Base-by-base conservation (phyloP, 2,888 invertebrate genomes). In the Thymelicus lineola region DNA sequence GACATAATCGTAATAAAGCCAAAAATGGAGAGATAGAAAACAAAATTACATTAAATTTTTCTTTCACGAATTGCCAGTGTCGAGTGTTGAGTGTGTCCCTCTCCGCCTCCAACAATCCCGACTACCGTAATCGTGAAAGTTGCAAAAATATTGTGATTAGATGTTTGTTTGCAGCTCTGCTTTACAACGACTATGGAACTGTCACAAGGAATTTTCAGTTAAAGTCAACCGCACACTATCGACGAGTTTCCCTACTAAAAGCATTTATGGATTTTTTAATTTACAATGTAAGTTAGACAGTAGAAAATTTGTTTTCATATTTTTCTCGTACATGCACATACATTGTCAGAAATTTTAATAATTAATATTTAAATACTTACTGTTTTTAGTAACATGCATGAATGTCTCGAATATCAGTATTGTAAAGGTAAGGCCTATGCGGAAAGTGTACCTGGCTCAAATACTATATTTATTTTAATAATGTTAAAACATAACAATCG, bases 81-180 rank as follows among this genome's bases (percentile, higher is more conserved):
- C 12, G 42, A 46, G 57, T 28, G 28, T 28, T 3, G 28, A 28
- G 28, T 28, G 28, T 28, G 28, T 5, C 4, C 1, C 28, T 5
- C 28, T 28, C n/a, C 62, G 10, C 62, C 62, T 53, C 42, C 9
- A 7, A 12, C 42, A 5, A 28, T 67, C 48, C n/a, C 20, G 48
- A 58, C 62, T 69, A 68, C 62, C 58, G 68, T 62, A 62, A 63
- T 69, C 62, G 68, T 48, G 62, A 69, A 69, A 69, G 59, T 70
- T 64, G 50, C 45, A 70, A 64, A 69, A 70, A 64, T 64, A 20
- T 53, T 53, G 59, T 60, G 50, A 70, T 70, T 59, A 59, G 59
- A 64, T 70, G 20, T 55, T 64, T 64, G 64, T 70, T 69, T 70
- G 69, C 50, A 58, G 62, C 46, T 28, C 28, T 28, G 48, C 48